Evolutionary conservation across 2,888 invertebrate species (phyloP).

Genomic region (Drosophila silvestris): DNA sequence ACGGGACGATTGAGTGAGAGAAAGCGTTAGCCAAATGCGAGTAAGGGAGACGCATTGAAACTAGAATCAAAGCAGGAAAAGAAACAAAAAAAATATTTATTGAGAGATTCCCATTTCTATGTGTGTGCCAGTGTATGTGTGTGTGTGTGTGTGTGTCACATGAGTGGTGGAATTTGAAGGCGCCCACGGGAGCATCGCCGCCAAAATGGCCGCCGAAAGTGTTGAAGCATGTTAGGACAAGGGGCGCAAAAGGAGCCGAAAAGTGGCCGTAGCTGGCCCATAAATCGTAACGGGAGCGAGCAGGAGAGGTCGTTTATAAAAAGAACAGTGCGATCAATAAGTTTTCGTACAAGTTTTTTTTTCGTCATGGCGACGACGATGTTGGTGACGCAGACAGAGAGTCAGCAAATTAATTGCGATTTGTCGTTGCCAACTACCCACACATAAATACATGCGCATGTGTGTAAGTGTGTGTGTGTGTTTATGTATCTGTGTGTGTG

Average conservation of each 20-base stretch:
- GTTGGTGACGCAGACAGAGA: constrained; percentile 38
- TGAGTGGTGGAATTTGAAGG: constrained; percentile 76
- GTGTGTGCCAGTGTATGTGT: constrained; percentile 6
- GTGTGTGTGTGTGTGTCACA: constrained; percentile 22
- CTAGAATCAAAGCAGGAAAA: constrained; percentile 45
- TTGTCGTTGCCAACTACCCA: constrained; percentile 29
- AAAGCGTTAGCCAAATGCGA: neutral
- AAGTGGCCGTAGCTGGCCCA: constrained; percentile 13
- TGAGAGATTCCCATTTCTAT: constrained; percentile 49
- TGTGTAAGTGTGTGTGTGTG: neutral
- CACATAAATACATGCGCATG: constrained; percentile 3
- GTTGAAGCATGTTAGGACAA: constrained; percentile 60
- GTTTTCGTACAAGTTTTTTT: constrained; percentile 40
- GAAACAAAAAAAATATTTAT: constrained; percentile 49
- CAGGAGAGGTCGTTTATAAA: constrained; percentile 15
- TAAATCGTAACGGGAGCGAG: constrained; percentile 24
- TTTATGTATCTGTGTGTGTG: neutral
- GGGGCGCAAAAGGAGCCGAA: constrained; percentile 22
- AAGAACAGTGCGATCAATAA: constrained; percentile 58
- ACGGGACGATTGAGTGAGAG: constrained; percentile 9
- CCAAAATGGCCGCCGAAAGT: constrained; percentile 82
- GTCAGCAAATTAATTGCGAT: constrained; percentile 69
- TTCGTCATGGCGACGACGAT: constrained; percentile 51
- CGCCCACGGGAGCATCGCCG: constrained; percentile 49
- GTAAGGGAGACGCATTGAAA: constrained; percentile 32